phyloP scores from a whole-genome alignment of 1,140 invertebrate genomes.

The Eciton burchellii region DNA sequence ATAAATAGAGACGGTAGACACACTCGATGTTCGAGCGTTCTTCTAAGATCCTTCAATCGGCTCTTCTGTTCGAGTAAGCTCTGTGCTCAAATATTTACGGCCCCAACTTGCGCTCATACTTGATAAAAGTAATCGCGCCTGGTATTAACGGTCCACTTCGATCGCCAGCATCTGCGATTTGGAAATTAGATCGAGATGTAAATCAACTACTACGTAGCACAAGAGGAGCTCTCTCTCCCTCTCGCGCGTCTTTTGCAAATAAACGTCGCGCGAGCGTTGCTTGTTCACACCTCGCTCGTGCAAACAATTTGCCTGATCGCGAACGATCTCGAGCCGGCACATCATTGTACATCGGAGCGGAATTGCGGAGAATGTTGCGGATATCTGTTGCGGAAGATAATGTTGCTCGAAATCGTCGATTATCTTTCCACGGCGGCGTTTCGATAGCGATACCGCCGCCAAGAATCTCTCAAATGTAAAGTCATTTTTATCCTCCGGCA shows the following conservation, averaged over 20 bases:
- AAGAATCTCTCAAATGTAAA: too few species aligned
- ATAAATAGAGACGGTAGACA: background rate
- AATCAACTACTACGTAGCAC: conserved; percentile 38
- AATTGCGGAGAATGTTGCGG: background rate
- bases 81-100: conserved; percentile 24
- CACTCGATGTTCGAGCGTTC: conserved; percentile 1
- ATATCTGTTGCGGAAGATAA: conserved; percentile 6
- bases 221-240: background rate
- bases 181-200: conserved; percentile 13
- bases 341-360: conserved; percentile 21
- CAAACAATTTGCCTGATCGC: conserved; percentile 51
- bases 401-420: background rate
- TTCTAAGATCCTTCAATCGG: background rate
- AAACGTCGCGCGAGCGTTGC: conserved; percentile 49
- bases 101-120: background rate
- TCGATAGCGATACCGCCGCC: too few species aligned
- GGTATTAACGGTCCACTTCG: conserved; percentile 28
- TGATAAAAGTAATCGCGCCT: conserved; percentile 6
- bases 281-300: conserved; percentile 44
- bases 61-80: conserved; percentile 2
- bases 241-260: conserved; percentile 33
- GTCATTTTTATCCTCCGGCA: too few species aligned
- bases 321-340: conserved; percentile 44
- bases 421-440: background rate
- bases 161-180: conserved; percentile 41